Conservation (phyloP, 2,888 invertebrate genomes). For the Pseudeuparius sepicola region DNA sequence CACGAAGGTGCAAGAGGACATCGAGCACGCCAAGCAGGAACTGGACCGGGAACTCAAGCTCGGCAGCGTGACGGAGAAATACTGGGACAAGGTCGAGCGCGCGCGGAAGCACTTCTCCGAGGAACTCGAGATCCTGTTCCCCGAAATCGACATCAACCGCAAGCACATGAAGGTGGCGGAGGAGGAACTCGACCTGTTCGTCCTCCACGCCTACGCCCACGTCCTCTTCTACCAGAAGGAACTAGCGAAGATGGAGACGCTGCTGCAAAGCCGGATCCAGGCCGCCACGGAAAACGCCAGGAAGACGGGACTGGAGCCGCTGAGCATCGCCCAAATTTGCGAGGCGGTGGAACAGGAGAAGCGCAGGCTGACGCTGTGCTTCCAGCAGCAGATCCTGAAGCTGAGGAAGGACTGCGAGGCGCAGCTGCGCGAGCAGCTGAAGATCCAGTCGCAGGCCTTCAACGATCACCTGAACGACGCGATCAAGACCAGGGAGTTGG, state of each 20-base stretch:
- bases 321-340: slow-evolving; percentile 49
- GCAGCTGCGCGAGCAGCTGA: slow-evolving; percentile 66
- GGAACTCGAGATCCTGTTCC: slow-evolving; percentile 61
- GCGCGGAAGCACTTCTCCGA: slow-evolving; percentile 52
- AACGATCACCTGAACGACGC: slow-evolving; percentile 69
- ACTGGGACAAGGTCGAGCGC: slow-evolving; percentile 67
- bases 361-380: slow-evolving; percentile 55
- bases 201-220: slow-evolving; percentile 68
- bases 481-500: slow-evolving; percentile 44
- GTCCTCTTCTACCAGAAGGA: slow-evolving; percentile 70
- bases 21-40: slow-evolving; percentile 48
- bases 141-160: slow-evolving; percentile 58
- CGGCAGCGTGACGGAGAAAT: slow-evolving; percentile 61
- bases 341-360: slow-evolving; percentile 61
- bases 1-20: slow-evolving; percentile 44
- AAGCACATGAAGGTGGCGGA: slow-evolving; percentile 51
- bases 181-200: slow-evolving; percentile 65
- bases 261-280: slow-evolving; percentile 52
- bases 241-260: slow-evolving; percentile 58
- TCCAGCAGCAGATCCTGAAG: slow-evolving; percentile 57
- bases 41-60: slow-evolving; percentile 48
- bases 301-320: slow-evolving; percentile 41
- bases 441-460: slow-evolving; percentile 79
- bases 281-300: slow-evolving; percentile 51
- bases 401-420: slow-evolving; percentile 58